phyloP scores from a whole-genome alignment of 2,797 vertebrate species.

The Hybognathus amarus region DNA sequence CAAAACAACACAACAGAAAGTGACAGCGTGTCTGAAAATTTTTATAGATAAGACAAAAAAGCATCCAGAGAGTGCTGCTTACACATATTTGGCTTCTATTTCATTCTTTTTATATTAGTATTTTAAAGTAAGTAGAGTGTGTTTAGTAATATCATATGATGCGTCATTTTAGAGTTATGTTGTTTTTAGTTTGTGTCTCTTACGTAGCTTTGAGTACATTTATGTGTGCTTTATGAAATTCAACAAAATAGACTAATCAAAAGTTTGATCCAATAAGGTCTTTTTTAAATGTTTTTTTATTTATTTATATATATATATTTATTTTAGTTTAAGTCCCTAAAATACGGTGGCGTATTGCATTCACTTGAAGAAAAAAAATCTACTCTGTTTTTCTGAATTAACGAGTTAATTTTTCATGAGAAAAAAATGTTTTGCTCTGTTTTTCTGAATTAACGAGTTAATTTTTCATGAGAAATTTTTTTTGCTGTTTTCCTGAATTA shows the following conservation, averaged over 20 bases:
- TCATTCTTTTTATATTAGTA: not conserved
- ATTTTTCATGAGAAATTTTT: no score
- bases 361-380: no score
- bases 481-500: no score
- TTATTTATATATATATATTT: no score
- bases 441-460: no score
- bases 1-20: conserved; percentile 57
- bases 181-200: not conserved
- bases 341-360: no score
- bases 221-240: no score
- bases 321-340: not conserved
- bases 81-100: not conserved
- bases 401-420: no score
- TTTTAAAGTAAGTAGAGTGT: not conserved
- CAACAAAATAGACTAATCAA: not conserved
- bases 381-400: no score
- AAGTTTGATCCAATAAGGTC: not conserved
- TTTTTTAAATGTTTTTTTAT: not conserved
- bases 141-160: not conserved
- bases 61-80: not conserved
- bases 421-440: no score
- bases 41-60: conserved; percentile 3
- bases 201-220: not conserved
- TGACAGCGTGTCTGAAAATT: conserved; percentile 2
- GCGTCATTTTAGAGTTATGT: not conserved